These are phyloP conservation scores for Scaeva pyrastri DNA, from an alignment of 2,888 invertebrate genomes.

Conservation along the genomic window DNA sequence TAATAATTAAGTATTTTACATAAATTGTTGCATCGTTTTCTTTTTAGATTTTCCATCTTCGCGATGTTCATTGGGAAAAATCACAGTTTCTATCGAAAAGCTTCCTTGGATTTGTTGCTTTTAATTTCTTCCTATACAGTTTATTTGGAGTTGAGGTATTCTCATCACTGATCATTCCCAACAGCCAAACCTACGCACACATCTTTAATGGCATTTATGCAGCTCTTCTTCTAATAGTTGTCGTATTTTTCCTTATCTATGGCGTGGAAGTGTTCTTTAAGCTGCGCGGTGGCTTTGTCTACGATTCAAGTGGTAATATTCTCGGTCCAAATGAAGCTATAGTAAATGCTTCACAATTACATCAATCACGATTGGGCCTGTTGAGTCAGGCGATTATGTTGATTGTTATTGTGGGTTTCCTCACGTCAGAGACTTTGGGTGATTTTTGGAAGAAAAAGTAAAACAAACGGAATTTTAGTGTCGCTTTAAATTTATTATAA, in stretches of 20 bases:
- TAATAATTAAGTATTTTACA: neutral
- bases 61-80: slow-evolving; percentile 93
- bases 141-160: slow-evolving; percentile 90
- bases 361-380: slow-evolving; percentile 95
- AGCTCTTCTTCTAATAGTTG: slow-evolving; percentile 94
- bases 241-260: slow-evolving; percentile 96
- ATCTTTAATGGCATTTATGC: slow-evolving; percentile 97
- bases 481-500: neutral
- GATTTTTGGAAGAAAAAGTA: slow-evolving; percentile 97
- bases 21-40: slow-evolving; percentile 69
- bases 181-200: slow-evolving; percentile 88
- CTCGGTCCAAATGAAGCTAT: slow-evolving; percentile 84
- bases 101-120: slow-evolving; percentile 94
- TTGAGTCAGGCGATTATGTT: slow-evolving; percentile 96
- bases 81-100: slow-evolving; percentile 96
- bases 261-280: slow-evolving; percentile 97
- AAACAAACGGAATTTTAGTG: slow-evolving; percentile 80
- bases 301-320: slow-evolving; percentile 88
- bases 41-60: slow-evolving; percentile 93
- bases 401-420: slow-evolving; percentile 93
- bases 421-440: slow-evolving; percentile 95
- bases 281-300: slow-evolving; percentile 93
- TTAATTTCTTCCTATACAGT: slow-evolving; percentile 95
- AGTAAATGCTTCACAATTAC: slow-evolving; percentile 93
- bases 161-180: slow-evolving; percentile 81